Base-by-base conservation (phyloP, 2,797 vertebrate genomes). In the Platyrinchus mystaceus region DNA sequence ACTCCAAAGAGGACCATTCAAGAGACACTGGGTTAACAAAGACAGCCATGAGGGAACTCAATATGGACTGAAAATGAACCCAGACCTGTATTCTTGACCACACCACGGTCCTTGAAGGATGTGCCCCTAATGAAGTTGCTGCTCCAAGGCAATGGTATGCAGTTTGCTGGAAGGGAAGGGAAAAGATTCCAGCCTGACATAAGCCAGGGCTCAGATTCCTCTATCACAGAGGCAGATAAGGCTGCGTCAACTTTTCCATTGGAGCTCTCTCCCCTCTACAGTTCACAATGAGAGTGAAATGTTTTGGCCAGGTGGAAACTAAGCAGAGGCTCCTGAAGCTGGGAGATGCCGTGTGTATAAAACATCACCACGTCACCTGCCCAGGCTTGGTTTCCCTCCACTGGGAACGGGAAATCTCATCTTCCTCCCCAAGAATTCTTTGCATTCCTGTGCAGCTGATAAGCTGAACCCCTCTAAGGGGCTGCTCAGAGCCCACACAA, bases 231-330 rank as follows among this genome's bases (percentile, higher is more conserved):
- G 89, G 59, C 84, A 92, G 94, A 96, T 94, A 95, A 95, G 84
- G 74, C 75, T 34, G 64, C n/a, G 34, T 95, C 94, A 95, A 70
- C 92, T 96, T 97, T 95, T 97, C 96, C 94, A 96, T 63, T 63
- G n/a, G 44, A 73, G 68, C 41, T 4, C 77, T 39, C 90, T 69
- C 84, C 84, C 74, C 90, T 68, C 77, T 9, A 37, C 56, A 30
- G 67, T 87, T 93, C 50, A 86, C 64, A 89, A 82, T 7, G 71
- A 39, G 77, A 82, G 56, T 0, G 1, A 58, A 87, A 94, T 20
- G 52, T 74, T 84, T 68, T 49, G 87, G n/a, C 60, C 95, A 95
- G 88, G 92, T 95, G 81, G 74, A 47, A 92, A 64, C 36, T 5
- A 5, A 67, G 39, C 19, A 0, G 11, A 39, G 41, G 15, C 27